Evolutionary conservation across 1,140 invertebrate genomes (phyloP).

Genomic region (Coenobita brevimanus): DNA sequence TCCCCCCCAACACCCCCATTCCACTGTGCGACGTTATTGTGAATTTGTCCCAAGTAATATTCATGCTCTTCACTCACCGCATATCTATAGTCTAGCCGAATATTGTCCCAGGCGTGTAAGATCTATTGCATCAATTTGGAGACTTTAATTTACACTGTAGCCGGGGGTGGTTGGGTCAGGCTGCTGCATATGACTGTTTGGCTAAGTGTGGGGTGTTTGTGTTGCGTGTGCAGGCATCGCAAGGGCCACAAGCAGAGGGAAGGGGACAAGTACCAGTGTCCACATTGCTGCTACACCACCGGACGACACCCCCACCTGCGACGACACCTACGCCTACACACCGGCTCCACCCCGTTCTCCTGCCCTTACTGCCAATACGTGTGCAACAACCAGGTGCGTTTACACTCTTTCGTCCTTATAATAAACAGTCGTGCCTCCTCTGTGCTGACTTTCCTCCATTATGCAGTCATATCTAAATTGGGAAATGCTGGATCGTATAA

Average conservation of each 20-base stretch:
- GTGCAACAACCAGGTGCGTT: constrained; percentile 64
- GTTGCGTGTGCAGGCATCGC: constrained; percentile 49
- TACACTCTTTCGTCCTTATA: not conserved
- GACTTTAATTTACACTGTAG: constrained; percentile 40
- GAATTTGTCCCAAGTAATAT: constrained; percentile 37
- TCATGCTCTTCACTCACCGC: constrained; percentile 26
- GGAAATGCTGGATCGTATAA: too few relatives aligned
- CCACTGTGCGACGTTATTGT: constrained; percentile 14
- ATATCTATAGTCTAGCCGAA: constrained; percentile 29
- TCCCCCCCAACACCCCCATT: too few relatives aligned
- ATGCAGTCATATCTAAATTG: too few relatives aligned
- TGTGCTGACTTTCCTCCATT: too few relatives aligned
- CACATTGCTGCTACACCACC: constrained; percentile 63
- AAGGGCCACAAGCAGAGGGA: constrained; percentile 41
- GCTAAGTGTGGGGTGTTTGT: constrained; percentile 44
- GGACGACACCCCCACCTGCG: constrained; percentile 71
- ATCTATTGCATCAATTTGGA: constrained; percentile 38
- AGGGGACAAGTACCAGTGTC: constrained; percentile 57
- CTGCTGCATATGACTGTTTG: constrained; percentile 51
- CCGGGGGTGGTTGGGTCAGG: not conserved
- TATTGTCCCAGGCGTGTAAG: constrained; percentile 33
- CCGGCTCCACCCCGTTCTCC: constrained; percentile 71
- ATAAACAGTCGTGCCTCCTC: too few relatives aligned
- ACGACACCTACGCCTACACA: constrained; percentile 73
- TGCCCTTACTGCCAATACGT: constrained; percentile 69